Base-by-base conservation (phyloP, 1,140 invertebrate species). In the Leptinotarsa undecemlineata region DNA sequence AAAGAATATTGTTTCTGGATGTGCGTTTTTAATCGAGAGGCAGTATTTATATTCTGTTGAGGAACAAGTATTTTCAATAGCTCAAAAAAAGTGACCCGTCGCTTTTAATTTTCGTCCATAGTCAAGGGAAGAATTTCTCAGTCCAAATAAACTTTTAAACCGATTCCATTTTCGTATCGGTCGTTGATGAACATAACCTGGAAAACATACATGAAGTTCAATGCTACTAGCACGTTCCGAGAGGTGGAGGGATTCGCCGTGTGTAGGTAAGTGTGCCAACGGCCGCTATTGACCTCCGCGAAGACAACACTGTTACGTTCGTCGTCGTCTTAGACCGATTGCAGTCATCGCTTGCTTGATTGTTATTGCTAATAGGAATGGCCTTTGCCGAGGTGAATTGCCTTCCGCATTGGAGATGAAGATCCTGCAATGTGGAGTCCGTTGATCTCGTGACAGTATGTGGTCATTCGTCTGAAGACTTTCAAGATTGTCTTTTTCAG, bases 261-360 rank as follows among this genome's bases (percentile, higher is more conserved):
- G 75, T 74, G 76, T 77, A 77, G 76, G 76, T 77, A 77, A 77
- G 76, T 77, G 70, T 71, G 76, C 69, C 76, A 69, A 77, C 71
- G 76, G 68, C 57, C 76, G 76, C 23, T 74, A 68, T 67, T 77
- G 76, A 77, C 76, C 76, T 74, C 68, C 48, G 62, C 76, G 68
- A 77, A 77, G 76, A 77, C 72, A 74, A 77, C 73, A 77, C 68
- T 74, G 76, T 77, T 77, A 77, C 76, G 76, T 77, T 74, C 70
- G 73, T 73, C 64, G 62, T 63, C 68, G 64, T 42, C 64, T 67
- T 68, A 68, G 66, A n/a, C 51, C n/a, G 61, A 66, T 64, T 64
- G 71, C 61, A 19, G 71, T 42, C 69, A 68, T 60, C 26, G 70
- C 47, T 51, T 57, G 63, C 47, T 66, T 67, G 62, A 19, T 63